Evolutionary conservation across 2,888 invertebrate genomes (phyloP).

Genomic region (Alsophila aescularia): DNA sequence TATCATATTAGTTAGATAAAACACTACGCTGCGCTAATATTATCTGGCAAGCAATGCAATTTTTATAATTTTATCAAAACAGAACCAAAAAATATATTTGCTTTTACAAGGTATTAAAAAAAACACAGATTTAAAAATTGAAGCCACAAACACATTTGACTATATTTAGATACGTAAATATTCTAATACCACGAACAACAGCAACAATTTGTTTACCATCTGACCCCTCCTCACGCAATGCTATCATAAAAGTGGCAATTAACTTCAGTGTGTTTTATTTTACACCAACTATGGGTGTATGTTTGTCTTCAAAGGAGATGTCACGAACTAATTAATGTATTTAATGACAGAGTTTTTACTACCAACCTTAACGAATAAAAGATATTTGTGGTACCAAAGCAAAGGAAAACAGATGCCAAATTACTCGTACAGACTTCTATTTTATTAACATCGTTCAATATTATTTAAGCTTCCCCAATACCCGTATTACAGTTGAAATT

Average conservation of each 20-base stretch:
- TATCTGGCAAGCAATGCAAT: too few relatives aligned
- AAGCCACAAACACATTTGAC: not conserved
- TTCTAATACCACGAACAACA: constrained; percentile 36
- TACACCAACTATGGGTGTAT: constrained; percentile 52
- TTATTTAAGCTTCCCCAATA: constrained; percentile 76
- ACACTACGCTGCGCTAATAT: too few relatives aligned
- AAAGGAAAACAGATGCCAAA: constrained; percentile 37
- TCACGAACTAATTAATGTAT: constrained; percentile 48
- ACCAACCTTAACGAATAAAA: constrained; percentile 31
- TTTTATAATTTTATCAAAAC: too few relatives aligned
- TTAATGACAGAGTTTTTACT: constrained; percentile 49
- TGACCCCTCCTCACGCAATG: constrained; percentile 74
- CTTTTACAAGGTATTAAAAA: not conserved
- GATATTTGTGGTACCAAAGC: constrained; percentile 12
- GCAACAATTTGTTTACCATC: constrained; percentile 69
- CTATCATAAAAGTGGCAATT: constrained; percentile 78
- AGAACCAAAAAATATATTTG: not conserved
- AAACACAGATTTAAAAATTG: not conserved
- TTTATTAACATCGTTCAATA: constrained; percentile 60
- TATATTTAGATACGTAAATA: not conserved
- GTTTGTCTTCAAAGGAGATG: constrained; percentile 74
- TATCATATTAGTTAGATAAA: too few relatives aligned
- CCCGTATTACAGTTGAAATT: constrained; percentile 71
- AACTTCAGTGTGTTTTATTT: constrained; percentile 75
- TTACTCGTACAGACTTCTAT: constrained; percentile 47